Evolutionary conservation across 2,113 vertebrate species (phyloP).

Genomic region (Clarias gariepinus): DNA sequence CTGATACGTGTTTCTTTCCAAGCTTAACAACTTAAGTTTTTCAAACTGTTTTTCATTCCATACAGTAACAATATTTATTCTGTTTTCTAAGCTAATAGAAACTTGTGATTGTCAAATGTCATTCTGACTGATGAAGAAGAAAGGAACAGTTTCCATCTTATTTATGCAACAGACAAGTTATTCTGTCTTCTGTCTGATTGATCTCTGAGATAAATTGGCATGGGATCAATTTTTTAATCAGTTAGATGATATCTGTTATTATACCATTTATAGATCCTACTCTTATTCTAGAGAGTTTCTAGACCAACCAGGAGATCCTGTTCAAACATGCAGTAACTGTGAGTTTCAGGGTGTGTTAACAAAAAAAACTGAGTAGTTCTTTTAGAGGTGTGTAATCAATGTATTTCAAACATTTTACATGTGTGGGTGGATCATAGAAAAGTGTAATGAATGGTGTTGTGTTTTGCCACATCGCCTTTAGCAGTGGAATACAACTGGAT

Average conservation of each 20-base stretch:
- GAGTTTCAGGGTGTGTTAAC: constrained; percentile 12
- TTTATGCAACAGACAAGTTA: not conserved
- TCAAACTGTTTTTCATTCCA: not conserved
- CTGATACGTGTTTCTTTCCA: not conserved
- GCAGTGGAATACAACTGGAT: not conserved
- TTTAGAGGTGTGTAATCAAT: constrained; percentile 14
- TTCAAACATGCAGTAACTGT: constrained; percentile 9
- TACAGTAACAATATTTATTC: not conserved
- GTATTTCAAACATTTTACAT: not conserved
- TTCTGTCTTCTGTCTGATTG: not conserved
- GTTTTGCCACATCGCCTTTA: constrained; percentile 16
- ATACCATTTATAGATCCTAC: not conserved
- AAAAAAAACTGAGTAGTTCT: constrained; percentile 1
- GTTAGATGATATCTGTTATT: not conserved
- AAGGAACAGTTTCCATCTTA: not conserved
- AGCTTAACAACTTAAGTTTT: not conserved
- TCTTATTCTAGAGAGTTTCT: not conserved
- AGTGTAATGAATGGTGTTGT: not conserved
- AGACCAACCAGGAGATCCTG: not conserved
- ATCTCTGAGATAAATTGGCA: not conserved
- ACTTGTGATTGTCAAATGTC: not conserved
- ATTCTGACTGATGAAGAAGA: not conserved
- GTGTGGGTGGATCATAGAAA: constrained; percentile 24
- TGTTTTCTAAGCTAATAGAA: not conserved
- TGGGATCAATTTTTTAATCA: not conserved